Conservation (phyloP, 2,888 invertebrate genomes). For the Tetheella fluctuosa region DNA sequence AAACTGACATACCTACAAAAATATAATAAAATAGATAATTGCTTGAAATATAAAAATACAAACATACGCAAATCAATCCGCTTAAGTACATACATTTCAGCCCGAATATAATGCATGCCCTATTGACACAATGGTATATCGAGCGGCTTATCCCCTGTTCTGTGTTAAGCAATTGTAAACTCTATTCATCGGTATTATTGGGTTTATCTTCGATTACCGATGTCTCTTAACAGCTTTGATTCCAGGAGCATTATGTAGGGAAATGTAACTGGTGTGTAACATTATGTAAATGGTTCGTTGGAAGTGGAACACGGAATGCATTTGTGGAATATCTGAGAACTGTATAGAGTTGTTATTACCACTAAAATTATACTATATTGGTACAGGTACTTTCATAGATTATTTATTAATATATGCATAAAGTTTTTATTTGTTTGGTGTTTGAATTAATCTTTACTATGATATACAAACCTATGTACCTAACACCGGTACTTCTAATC, state of each 20-base stretch:
- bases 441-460: too few relatives aligned
- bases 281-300: conserved; percentile 36
- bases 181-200: not conserved
- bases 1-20: too few relatives aligned
- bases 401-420: not conserved
- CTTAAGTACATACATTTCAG: not conserved
- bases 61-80: not conserved
- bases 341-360: conserved; percentile 20
- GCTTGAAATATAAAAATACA: not conserved
- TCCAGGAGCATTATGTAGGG: conserved; percentile 32
- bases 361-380: conserved; percentile 13
- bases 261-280: conserved; percentile 34
- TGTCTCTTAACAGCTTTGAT: conserved; percentile 21
- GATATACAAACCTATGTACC: too few relatives aligned
- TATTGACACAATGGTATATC: conserved; percentile 18
- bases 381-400: not conserved
- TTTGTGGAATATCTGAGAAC: conserved; percentile 19
- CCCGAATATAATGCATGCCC: not conserved
- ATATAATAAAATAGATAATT: too few relatives aligned
- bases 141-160: not conserved
- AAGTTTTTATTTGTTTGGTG: too few relatives aligned
- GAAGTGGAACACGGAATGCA: conserved; percentile 23
- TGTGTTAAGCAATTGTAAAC: conserved; percentile 8
- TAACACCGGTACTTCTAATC: not conserved
- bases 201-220: conserved; percentile 10